Base-by-base conservation (phyloP, 2,113 vertebrate species). In the Scomber scombrus region DNA sequence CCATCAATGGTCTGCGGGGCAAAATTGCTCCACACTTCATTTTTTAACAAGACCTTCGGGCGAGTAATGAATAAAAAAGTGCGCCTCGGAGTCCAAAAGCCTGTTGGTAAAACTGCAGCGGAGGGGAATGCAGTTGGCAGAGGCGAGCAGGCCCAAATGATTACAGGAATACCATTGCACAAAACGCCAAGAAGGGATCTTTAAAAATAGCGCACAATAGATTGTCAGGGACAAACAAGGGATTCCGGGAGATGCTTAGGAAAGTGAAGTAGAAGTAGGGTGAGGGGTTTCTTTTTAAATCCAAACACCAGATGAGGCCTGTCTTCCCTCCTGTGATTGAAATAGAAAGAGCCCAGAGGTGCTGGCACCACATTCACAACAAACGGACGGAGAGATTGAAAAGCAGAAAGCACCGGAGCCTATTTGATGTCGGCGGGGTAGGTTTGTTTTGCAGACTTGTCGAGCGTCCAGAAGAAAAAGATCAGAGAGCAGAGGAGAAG, bases 201-300 rank as follows among this genome's bases (percentile, higher is more conserved):
- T 77, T 26, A 26, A 77, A 92, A 92, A 92, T 88, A 90, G 80
- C 43, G 15, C 71, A 85, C 80, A 83, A 84, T 86, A 29, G 47
- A 26, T 31, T 23, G 19, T 46, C 19, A 16, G 18, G 75, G 51
- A 81, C 50, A 85, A 88, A 89, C 67, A 70, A 78, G 23, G 21
- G 15, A 68, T 78, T 90, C 74, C 70, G 56, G 51, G 34, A 74
- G 56, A 45, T 46, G 54, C 84, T 80, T 19, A 43, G 51, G 62
- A 64, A n/a, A 77, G 51, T 11, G 6, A 43, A 64, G 64, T 56
- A 74, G 51, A 78, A 68, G 68, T 78, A 61, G 85, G 40, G 56
- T 23, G 5, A 0, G 0, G 70, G 57, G 45, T 50, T 56, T 69
- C 61, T 68, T 78, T 78, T 78, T 46, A 70, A 80, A 86, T 65